These are phyloP conservation scores for Drosophila mulleri DNA, from an alignment of 2,888 invertebrate genomes.

Conservation along the genomic window DNA sequence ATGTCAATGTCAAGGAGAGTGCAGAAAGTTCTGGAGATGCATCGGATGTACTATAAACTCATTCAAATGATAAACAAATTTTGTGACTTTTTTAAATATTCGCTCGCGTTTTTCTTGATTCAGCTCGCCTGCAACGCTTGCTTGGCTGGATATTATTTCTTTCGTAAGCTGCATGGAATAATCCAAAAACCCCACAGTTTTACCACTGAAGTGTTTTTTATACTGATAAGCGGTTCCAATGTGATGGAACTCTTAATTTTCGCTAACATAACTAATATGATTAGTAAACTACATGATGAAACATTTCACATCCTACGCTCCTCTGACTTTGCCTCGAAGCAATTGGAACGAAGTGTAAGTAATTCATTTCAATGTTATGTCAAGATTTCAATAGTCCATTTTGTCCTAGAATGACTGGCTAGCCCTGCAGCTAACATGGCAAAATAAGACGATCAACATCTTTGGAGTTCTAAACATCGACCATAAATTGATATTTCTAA, in stretches of 20 bases:
- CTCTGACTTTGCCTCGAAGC: neutral
- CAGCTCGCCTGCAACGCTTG: neutral
- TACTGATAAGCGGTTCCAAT: accelerated
- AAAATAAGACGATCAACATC: constrained; percentile 20
- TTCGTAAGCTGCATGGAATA: neutral
- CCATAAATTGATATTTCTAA: constrained; percentile 14
- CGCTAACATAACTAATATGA: neutral
- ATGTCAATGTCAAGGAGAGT: constrained; percentile 4
- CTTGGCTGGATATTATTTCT: neutral
- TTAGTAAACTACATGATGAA: neutral
- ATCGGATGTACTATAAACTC: constrained; percentile 17
- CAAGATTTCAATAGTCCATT: neutral
- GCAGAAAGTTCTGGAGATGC: neutral
- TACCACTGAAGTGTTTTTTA: accelerated
- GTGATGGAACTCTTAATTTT: neutral
- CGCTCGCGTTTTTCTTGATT: neutral
- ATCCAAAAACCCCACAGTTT: too few relatives aligned
- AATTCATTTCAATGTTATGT: too few relatives aligned
- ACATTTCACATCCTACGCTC: constrained; percentile 20
- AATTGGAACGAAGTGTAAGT: constrained; percentile 35
- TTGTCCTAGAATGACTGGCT: constrained; percentile 36
- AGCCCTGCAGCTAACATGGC: constrained; percentile 32
- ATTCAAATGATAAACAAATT: constrained; percentile 15
- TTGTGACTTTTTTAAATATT: constrained; percentile 22
- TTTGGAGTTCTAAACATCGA: constrained; percentile 28